Base-by-base conservation (phyloP, 2,888 invertebrate species). In the Apoda limacodes region DNA sequence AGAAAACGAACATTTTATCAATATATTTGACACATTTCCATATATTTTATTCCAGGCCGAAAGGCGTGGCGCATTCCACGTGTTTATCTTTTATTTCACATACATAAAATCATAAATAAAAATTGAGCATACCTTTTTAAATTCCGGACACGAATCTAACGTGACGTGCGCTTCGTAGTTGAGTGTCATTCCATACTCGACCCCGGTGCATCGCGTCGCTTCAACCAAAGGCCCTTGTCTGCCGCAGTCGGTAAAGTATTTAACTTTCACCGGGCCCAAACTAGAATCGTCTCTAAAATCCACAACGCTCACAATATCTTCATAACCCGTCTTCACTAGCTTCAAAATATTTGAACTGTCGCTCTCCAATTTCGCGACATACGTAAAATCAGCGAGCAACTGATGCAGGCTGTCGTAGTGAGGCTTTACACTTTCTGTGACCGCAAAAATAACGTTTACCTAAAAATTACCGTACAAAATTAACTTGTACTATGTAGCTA, bases 321-420 rank as follows among this genome's bases (percentile, higher is more conserved):
- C 84, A 54, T 93, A 94, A 44, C 93, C 92, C 40, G 86, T 85
- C 48, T 87, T 85, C 25, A 97, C 89, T 28, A 96, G 81, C 39
- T 92, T 86, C 30, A 96, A 82, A 34, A 97, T 90, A 60, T 96
- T 96, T 0, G 89, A 88, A 17, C 95, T 94, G 71, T 95, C 90
- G 21, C 85, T 84, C 42, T 88, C 88, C 14, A 96, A 64, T 37
- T 86, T 86, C 3, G 92, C 94, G 1, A 93, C 89, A 46, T 88
- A 88, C 1, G 92, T 88, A 39, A 90, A 85, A 46, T 86, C 85
- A 34, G 82, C 85, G 40, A 96, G 83, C 12, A 92, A 75, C 15
- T 83, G 69, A 30, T 86, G 85, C 22, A 95, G 72, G 45, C 85
- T 78, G 37, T 85, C 76, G 64, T 93, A 95, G 29, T 89, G 86